Evolutionary conservation across 2,113 vertebrate species (phyloP), one percentile per base, ranked within the genome.

Genomic region (Aphyosemion australe): DNA sequence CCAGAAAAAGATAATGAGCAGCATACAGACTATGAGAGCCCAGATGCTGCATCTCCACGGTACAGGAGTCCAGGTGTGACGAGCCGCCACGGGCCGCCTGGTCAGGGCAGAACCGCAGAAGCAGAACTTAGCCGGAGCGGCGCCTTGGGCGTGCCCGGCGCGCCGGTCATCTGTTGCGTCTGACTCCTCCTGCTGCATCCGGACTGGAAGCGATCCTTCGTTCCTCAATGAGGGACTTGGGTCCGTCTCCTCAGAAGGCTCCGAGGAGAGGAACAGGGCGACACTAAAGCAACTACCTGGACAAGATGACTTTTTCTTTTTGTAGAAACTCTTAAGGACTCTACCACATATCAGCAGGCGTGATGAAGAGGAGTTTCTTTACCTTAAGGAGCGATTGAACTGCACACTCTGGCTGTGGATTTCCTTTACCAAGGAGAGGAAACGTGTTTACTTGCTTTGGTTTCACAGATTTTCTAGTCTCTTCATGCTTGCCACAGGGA

Each of bases 1-100:
- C 93, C 97, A 99, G 87, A 99, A 99, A 92, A 99, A 98, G 94
- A 96, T 99, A 85, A 97, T 98, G 95, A 98, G 95, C 95, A 99
- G 95, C 95, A 97, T 99, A 97, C 97, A 99, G 95, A 99, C 96
- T 92, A 98, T 95, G 94, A 95, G 97, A 93, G 96, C 95, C 82
- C 97, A 98, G 92, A 97, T 99, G 96, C 89, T 99, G 69, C 96
- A 98, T 76, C 95, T 98, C 80, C 97, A 99, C n/a, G 96, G 96
- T 75, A 96, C 96, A 6, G 97, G 97, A 21, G 93, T 99, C 88
- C 97, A 99, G 92, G 97, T 99, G 95, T 99, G 96, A 98, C 84
- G 55, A 75, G 90, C 65, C 49, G 78, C 75, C 75, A 63, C 78
- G 79, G 90, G 91, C 90, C 84, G 56, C 60, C 49, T 68, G 75